Evolutionary conservation across 2,888 invertebrate species (phyloP).

Genomic region (Caenorhabditis afra): DNA sequence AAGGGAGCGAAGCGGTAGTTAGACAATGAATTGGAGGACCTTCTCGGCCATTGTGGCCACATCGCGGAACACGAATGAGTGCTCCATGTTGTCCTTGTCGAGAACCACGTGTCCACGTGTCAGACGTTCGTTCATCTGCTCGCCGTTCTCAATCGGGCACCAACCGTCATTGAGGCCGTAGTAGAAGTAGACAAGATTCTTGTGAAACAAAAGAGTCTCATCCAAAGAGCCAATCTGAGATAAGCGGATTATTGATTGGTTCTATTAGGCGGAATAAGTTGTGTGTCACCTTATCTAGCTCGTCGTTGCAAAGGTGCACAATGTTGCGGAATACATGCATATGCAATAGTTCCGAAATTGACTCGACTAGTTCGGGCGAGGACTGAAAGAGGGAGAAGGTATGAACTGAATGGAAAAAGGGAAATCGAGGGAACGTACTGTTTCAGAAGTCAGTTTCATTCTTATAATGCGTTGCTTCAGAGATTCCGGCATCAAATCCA

Average conservation of each 20-base stretch:
- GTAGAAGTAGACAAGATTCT: constrained; percentile 66
- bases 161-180: constrained; percentile 72
- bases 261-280: background rate
- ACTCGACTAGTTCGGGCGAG: constrained; percentile 59
- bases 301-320: constrained; percentile 70
- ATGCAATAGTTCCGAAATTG: constrained; percentile 66
- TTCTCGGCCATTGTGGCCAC: constrained; percentile 71
- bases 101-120: constrained; percentile 69
- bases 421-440: constrained; percentile 13
- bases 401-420: too few species aligned
- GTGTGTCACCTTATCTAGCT: constrained; percentile 63
- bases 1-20: background rate
- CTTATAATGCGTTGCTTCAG: constrained; percentile 64
- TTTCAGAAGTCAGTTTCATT: constrained; percentile 53
- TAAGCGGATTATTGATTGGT: constrained; percentile 6
- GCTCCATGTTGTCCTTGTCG: constrained; percentile 71
- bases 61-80: constrained; percentile 74
- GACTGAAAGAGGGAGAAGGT: constrained; percentile 25
- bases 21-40: constrained; percentile 65
- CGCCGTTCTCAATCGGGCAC: constrained; percentile 70
- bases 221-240: constrained; percentile 59
- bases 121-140: constrained; percentile 59
- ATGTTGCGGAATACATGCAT: constrained; percentile 73
- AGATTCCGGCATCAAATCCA: constrained; percentile 66
- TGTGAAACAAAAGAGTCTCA: constrained; percentile 57